A percentile compares a stretch with the other conserved stretches of the same genome.
Conservation (phyloP, 2,888 invertebrate species). For the Melipona beecheii region DNA sequence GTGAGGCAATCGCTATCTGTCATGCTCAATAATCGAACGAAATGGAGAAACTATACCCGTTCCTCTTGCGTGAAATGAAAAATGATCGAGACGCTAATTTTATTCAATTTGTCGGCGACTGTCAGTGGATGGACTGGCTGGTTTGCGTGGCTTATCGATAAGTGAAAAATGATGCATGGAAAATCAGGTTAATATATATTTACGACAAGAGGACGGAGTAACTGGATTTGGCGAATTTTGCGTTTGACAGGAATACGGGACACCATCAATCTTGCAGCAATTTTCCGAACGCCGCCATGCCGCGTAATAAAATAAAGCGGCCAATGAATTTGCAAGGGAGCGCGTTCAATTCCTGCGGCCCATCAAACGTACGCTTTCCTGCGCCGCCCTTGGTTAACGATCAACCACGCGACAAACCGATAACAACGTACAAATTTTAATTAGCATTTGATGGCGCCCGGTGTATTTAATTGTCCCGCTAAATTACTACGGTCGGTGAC, state of each 20-base stretch:
- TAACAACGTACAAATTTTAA: conserved; percentile 62
- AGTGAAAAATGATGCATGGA: conserved; percentile 27
- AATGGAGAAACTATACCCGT: neutral
- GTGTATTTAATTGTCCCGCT: conserved; percentile 26
- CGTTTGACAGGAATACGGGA: conserved; percentile 33
- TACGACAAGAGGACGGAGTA: conserved; percentile 2
- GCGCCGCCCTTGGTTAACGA: conserved; percentile 41
- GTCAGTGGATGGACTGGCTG: too few relatives aligned
- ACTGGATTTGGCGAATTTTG: conserved; percentile 18
- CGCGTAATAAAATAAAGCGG: conserved; percentile 47
- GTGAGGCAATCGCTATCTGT: neutral
- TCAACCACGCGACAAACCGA: conserved; percentile 57
- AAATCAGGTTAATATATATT: conserved; percentile 25
- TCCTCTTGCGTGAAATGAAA: neutral
- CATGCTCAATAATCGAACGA: neutral
- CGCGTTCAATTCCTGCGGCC: conserved; percentile 45
- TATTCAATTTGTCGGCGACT: conserved; percentile 1
- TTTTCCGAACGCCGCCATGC: conserved; percentile 26
- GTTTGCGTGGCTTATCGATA: neutral
- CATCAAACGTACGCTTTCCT: conserved; percentile 38
- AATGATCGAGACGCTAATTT: neutral
- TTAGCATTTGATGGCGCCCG: conserved; percentile 42
- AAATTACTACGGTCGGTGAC: conserved; percentile 7
- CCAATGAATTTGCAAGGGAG: conserved; percentile 41
- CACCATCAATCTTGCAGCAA: conserved; percentile 41